Base-by-base conservation (phyloP, 2,888 invertebrate genomes). In the Matsumyia berberina region DNA sequence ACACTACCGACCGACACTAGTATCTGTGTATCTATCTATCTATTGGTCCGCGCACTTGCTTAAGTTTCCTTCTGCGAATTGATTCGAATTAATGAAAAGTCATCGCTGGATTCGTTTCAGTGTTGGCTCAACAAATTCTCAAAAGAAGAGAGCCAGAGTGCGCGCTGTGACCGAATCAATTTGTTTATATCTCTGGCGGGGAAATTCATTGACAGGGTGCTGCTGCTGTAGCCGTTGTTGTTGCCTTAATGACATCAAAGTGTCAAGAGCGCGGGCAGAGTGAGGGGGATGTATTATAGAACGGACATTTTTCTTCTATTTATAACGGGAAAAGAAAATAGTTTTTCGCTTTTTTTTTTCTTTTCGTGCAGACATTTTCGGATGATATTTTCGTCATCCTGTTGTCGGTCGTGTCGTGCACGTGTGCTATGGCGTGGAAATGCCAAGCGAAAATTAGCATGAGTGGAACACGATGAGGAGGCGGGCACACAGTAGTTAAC, bases 71-170 rank as follows among this genome's bases (percentile, higher is more conserved):
- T 33, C 73, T 62, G 58, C 55, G 83, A 83, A 83, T 83, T 79
- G 83, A 73, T 62, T 67, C 79, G 57, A 74, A 73, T 83, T 76
- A 83, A 74, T 79, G 57, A 83, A 83, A 83, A 79, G 57, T 73
- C 69, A 74, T 78, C 49, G 72, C 72, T 78, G 64, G 49, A 81
- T 64, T 81, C 62, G 62, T 19, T 55, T 53, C 42, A 44, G 35
- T 76, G 46, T 72, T 77, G 82, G 58, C 39, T 72, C 53, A 77
- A 77, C 44, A 72, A 81, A 81, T 81, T 76, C 70, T 62, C 60
- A 53, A n/a, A n/a, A n/a, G n/a, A 76, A 39, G 15, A 29, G n/a
- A 9, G 33, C 15, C 49, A 58, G 33, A 49, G 44, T 66, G 4
- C 58, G 60, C 78, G 39, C 7, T 69, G 49, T 79, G 67, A 57